Percentiles rank a stretch among this genome's conserved stretches.
phyloP scores from a whole-genome alignment of 37 sponge, comb jelly and placozoan genomes.

The Ianthella basta region DNA sequence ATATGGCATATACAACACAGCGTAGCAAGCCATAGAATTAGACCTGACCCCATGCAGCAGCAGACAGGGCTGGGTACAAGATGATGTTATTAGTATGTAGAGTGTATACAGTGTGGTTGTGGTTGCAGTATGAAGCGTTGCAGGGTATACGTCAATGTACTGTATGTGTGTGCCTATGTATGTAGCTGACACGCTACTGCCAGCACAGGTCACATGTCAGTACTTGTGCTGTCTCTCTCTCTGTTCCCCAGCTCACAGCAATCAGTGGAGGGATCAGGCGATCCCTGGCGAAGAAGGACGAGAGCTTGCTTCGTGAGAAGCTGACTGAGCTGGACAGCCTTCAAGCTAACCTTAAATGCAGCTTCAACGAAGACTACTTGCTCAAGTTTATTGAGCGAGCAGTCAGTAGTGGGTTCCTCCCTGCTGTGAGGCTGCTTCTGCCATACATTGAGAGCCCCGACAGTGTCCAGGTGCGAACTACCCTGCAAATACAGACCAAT shows the following conservation, averaged over 20 bases:
- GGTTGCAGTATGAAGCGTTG: no score
- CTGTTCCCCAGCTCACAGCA: background rate
- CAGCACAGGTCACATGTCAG: no score
- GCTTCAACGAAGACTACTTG: constrained; percentile 43
- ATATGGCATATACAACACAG: no score
- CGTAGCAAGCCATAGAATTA: no score
- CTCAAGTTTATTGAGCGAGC: constrained; percentile 54
- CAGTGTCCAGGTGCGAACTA: constrained; percentile 7
- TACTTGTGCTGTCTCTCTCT: no score
- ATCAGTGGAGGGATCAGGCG: constrained; percentile 16
- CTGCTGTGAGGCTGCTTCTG: constrained; percentile 43
- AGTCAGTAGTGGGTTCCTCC: constrained; percentile 38
- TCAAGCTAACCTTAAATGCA: background rate
- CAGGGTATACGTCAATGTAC: no score
- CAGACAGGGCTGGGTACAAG: no score
- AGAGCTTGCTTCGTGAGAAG: background rate
- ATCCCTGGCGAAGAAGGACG: background rate
- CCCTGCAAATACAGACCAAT: constrained; percentile 61
- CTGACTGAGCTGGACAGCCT: constrained; percentile 24
- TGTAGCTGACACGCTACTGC: no score
- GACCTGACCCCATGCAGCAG: no score
- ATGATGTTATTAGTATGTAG: no score
- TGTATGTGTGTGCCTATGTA: no score
- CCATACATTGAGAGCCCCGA: constrained; percentile 48
- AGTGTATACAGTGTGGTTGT: no score